A percentile compares a stretch with the other conserved stretches of the same genome.
These are phyloP conservation scores for Drosophila watanabei DNA, from an alignment of 1,140 invertebrate genomes.

Conservation along the genomic window DNA sequence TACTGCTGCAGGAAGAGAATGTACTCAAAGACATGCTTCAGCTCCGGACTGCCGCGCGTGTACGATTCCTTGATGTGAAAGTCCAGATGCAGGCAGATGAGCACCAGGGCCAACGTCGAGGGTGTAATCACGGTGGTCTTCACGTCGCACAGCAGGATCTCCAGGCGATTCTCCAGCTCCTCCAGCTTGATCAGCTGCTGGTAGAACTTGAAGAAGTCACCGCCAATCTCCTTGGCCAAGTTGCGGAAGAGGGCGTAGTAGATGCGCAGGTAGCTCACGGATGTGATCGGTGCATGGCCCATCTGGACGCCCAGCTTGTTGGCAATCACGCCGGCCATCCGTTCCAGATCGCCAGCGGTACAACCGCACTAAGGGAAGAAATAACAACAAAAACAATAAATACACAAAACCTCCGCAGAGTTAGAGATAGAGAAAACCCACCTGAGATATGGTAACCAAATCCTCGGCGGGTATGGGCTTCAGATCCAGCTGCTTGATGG, in stretches of 20 bases:
- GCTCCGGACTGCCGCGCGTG: slow-evolving; percentile 79
- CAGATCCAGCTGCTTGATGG: slow-evolving; percentile 84
- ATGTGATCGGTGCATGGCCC: slow-evolving; percentile 87
- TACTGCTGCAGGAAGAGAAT: slow-evolving; percentile 85
- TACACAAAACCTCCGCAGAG: slow-evolving; percentile 52
- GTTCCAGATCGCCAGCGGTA: slow-evolving; percentile 90
- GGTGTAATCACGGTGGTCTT: slow-evolving; percentile 89
- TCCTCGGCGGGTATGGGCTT: slow-evolving; percentile 84
- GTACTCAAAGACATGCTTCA: slow-evolving; percentile 84
- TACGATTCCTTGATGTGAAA: slow-evolving; percentile 85
- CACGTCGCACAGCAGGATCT: slow-evolving; percentile 91
- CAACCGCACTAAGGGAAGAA: slow-evolving; percentile 89
- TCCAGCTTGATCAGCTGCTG: slow-evolving; percentile 84
- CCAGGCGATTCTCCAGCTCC: slow-evolving; percentile 89
- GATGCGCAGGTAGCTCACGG: slow-evolving; percentile 89
- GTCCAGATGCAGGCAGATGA: slow-evolving; percentile 89
- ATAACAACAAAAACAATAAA: slow-evolving; percentile 49
- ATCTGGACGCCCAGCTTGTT: slow-evolving; percentile 90
- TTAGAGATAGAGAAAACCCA: slow-evolving; percentile 14
- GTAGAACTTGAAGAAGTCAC: slow-evolving; percentile 86
- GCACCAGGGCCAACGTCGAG: slow-evolving; percentile 90
- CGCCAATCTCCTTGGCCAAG: slow-evolving; percentile 86
- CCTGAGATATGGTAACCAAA: slow-evolving; percentile 85
- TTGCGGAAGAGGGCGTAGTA: slow-evolving; percentile 88
- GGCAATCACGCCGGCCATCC: slow-evolving; percentile 90